phyloP scores from a whole-genome alignment of 2,797 vertebrate genomes.

The Sebastes diploproa region DNA sequence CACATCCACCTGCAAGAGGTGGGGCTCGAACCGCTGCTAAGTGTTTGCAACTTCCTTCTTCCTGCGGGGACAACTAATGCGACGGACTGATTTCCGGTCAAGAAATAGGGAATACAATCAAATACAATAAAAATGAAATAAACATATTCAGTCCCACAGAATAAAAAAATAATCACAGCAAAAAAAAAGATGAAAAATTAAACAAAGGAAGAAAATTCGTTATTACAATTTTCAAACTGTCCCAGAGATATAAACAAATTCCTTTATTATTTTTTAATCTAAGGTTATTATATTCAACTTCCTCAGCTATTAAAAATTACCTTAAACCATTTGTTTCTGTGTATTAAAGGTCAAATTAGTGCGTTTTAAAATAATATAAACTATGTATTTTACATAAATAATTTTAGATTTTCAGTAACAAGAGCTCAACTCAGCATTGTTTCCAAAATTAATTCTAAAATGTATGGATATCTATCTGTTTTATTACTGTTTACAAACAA shows the following conservation, averaged over 20 bases:
- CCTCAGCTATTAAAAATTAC: background rate
- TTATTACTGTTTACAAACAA: background rate
- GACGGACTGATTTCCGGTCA: constrained; percentile 65
- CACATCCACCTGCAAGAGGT: constrained; percentile 41
- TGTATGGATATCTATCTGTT: background rate
- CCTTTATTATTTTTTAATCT: background rate
- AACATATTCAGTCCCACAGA: background rate
- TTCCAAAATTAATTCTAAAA: background rate
- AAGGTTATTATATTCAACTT: background rate
- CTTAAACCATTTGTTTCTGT: background rate
- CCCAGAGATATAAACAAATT: background rate
- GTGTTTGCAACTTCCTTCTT: constrained; percentile 56
- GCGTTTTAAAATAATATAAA: background rate
- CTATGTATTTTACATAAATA: background rate
- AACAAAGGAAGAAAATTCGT: background rate
- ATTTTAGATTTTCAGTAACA: background rate
- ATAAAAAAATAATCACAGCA: background rate
- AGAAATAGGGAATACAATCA: background rate
- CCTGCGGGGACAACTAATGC: constrained; percentile 1
- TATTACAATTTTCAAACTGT: background rate
- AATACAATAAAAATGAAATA: background rate
- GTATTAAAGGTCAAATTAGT: background rate
- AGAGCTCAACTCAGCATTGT: background rate
- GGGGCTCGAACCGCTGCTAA: background rate
- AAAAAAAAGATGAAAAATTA: background rate